Evolutionary conservation across 1,140 invertebrate species (phyloP), one percentile per base, ranked within the genome.

Genomic region (Nymphalis io): DNA sequence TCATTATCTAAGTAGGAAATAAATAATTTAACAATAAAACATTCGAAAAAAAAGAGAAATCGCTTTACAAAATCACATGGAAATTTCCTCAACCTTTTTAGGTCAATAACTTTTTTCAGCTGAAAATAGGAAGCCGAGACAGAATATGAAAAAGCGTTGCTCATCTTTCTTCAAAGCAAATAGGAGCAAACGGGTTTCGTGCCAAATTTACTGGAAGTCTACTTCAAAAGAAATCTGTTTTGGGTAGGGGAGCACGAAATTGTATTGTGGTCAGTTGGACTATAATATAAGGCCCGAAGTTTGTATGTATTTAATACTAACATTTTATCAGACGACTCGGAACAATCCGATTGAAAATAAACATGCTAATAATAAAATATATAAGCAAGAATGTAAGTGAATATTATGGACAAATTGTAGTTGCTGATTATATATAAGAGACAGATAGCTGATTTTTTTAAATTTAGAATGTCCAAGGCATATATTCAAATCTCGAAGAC

Each of bases 191-290:
- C 67, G 63, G 57, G 63, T 63, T 60, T 72, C 67, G 74, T 76
- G 76, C 77, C 75, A 81, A 86, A 84, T 82, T 81, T 81, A 82
- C 73, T 70, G 78, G 78, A 84, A 83, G 76, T 58, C 53, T 70
- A 78, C 76, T 77, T 77, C 75, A 78, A 82, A 83, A 81, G 80
- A 78, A 81, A 80, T 81, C 72, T 70, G 57, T 46, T 76, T 78
- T 73, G 73, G 72, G 62, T 18, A 68, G 38, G 59, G 62, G 42
- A 46, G 61, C 57, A 68, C 59, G 23, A 76, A 81, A 72, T 73
- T 61, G 63, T 46, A 57, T 58, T 55, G 68, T 63, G 72, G 75
- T 74, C 72, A 77, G 57, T 68, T 51, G 58, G 53, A 60, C 48
- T 72, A 62, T 48, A 57, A 61, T 66, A 62, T 55, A 66, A 61